phyloP scores from a whole-genome alignment of 2,113 vertebrate species.

The Ceratotherium simum region DNA sequence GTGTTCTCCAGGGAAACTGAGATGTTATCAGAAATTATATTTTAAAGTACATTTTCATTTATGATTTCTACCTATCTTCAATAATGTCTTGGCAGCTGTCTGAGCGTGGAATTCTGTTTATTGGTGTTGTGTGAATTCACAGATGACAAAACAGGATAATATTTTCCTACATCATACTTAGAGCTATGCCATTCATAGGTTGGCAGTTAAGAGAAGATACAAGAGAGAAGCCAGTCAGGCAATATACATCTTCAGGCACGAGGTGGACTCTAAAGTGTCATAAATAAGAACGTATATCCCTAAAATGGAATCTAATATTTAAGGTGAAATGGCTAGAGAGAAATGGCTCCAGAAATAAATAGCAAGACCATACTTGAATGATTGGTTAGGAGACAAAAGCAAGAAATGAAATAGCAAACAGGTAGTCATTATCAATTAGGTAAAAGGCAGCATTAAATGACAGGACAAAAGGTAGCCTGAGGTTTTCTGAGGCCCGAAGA shows the following conservation, averaged over 20 bases:
- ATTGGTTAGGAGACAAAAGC: neutral
- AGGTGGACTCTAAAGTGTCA: neutral
- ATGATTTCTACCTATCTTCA: neutral
- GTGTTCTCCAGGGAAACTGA: neutral
- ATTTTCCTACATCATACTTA: neutral
- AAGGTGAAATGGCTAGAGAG: neutral
- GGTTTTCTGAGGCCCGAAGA: neutral
- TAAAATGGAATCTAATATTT: neutral
- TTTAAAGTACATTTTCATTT: neutral
- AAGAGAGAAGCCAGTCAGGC: neutral
- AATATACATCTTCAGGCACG: neutral
- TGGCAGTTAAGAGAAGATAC: neutral
- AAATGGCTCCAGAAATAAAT: neutral
- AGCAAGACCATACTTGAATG: neutral
- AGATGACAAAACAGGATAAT: neutral
- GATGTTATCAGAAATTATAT: constrained; percentile 29
- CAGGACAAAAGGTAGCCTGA: neutral
- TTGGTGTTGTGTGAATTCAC: neutral
- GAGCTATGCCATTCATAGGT: neutral
- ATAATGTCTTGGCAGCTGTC: neutral
- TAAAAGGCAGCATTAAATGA: neutral
- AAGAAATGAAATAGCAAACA: neutral
- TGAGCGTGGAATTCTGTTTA: neutral
- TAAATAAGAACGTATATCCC: neutral
- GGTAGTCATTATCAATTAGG: neutral